Evolutionary conservation across 1,140 invertebrate species (phyloP).

Genomic region (Hylyphantes graminicola): DNA sequence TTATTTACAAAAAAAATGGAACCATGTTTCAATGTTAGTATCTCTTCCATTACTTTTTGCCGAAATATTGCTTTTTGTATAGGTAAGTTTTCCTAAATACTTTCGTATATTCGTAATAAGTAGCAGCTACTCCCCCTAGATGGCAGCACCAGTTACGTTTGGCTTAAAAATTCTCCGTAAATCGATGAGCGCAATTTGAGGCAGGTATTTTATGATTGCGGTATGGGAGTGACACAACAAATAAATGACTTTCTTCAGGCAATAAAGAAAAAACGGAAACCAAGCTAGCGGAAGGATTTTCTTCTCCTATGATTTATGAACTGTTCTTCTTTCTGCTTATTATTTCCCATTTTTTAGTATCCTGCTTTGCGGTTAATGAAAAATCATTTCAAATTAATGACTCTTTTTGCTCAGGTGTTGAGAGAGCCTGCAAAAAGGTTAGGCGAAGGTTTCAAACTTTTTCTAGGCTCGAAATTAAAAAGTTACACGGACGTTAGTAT

Average conservation of each 20-base stretch:
- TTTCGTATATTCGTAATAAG: too few species aligned
- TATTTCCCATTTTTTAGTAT: conserved; percentile 31
- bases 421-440: not conserved
- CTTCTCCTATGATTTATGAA: conserved; percentile 46
- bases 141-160: conserved; percentile 13
- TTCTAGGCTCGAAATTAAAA: too few species aligned
- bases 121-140: not conserved
- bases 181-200: conserved; percentile 41
- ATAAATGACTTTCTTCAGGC: conserved; percentile 47
- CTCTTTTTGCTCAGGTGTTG: conserved; percentile 10
- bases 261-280: conserved; percentile 42
- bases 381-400: conserved; percentile 35
- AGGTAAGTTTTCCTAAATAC: too few species aligned
- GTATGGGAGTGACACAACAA: conserved; percentile 40
- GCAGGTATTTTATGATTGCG: conserved; percentile 50
- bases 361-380: conserved; percentile 3
- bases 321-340: conserved; percentile 16
- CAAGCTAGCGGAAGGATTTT: conserved; percentile 41
- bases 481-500: too few species aligned
- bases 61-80: too few species aligned
- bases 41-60: too few species aligned
- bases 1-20: too few species aligned
- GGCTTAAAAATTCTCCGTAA: not conserved
- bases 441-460: too few species aligned
- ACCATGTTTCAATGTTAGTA: too few species aligned